Evolutionary conservation across 2,888 invertebrate species (phyloP).

Genomic region (Diplazon laetatorius): DNA sequence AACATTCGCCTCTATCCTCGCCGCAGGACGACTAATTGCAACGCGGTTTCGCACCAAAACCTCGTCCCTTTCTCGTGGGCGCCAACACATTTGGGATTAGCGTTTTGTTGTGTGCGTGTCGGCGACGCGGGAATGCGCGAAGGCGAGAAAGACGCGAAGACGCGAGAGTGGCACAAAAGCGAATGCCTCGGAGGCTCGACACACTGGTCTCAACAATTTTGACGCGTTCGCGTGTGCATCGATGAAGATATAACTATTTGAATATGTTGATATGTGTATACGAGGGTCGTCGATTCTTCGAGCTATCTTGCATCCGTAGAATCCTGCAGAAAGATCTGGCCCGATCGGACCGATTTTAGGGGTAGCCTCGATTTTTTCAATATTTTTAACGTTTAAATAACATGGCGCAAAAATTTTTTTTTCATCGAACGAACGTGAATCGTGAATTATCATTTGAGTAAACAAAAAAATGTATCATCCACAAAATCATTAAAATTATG

Average conservation of each 20-base stretch:
- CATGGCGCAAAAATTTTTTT: too few species aligned
- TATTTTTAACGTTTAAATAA: too few species aligned
- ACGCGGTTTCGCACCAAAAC: slow-evolving; percentile 52
- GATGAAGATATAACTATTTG: neutral
- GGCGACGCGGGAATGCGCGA: slow-evolving; percentile 28
- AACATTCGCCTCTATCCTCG: slow-evolving; percentile 67
- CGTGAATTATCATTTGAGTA: too few species aligned
- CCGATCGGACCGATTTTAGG: too few species aligned
- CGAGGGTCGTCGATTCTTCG: too few species aligned
- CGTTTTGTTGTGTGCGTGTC: slow-evolving; percentile 20
- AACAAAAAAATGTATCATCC: too few species aligned
- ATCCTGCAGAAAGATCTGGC: too few species aligned
- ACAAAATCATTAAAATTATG: too few species aligned
- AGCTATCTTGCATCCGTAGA: too few species aligned
- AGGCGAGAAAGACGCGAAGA: slow-evolving; percentile 38
- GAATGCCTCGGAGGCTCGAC: slow-evolving; percentile 35
- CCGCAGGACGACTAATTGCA: slow-evolving; percentile 72
- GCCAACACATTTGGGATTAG: slow-evolving; percentile 44
- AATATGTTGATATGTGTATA: neutral
- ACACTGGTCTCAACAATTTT: slow-evolving; percentile 7
- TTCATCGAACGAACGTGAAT: too few species aligned
- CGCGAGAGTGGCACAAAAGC: slow-evolving; percentile 11
- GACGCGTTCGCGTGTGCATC: neutral
- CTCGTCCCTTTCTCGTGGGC: slow-evolving; percentile 10
- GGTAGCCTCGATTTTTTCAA: too few species aligned